Evolutionary conservation across 1,140 invertebrate genomes (phyloP).

Genomic region (Manduca sexta): DNA sequence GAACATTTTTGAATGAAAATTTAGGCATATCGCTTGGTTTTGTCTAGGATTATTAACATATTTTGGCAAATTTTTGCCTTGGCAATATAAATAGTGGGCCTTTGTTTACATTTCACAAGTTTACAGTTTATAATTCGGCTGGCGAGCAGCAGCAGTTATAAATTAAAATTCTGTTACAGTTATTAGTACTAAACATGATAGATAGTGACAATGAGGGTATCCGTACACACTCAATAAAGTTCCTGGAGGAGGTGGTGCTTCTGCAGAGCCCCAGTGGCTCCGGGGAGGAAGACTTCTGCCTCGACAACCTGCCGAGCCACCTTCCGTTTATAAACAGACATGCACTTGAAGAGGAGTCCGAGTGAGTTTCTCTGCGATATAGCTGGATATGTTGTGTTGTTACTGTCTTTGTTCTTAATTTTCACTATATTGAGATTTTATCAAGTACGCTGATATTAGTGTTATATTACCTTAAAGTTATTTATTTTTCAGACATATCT

Average conservation of each 20-base stretch:
- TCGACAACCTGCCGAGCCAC: slow-evolving; percentile 88
- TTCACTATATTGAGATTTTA: no score
- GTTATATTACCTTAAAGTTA: slow-evolving; percentile 6
- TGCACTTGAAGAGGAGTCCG: slow-evolving; percentile 95
- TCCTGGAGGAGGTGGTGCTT: slow-evolving; percentile 93
- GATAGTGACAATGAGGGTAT: slow-evolving; percentile 99
- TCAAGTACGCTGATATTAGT: no score
- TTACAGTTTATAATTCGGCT: no score
- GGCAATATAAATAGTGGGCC: no score
- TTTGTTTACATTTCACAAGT: no score
- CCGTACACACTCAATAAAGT: slow-evolving; percentile 95
- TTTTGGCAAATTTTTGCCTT: no score
- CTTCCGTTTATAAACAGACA: slow-evolving; percentile 88
- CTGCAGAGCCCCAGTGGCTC: slow-evolving; percentile 88
- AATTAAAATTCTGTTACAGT: slow-evolving; percentile 34
- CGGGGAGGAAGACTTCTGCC: slow-evolving; percentile 84
- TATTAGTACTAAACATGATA: slow-evolving; percentile 90
- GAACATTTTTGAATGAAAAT: no score
- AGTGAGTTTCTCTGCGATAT: slow-evolving; percentile 58
- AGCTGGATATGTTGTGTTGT: no score
- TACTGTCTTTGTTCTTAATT: no score
- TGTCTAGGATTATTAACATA: no score
- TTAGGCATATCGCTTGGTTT: no score
- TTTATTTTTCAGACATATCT: slow-evolving; percentile 80
- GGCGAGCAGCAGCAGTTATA: neutral